Evolutionary conservation across 2,888 invertebrate species (phyloP), one percentile per base, ranked within the genome.

Genomic region (Falcaria lacertinaria): DNA sequence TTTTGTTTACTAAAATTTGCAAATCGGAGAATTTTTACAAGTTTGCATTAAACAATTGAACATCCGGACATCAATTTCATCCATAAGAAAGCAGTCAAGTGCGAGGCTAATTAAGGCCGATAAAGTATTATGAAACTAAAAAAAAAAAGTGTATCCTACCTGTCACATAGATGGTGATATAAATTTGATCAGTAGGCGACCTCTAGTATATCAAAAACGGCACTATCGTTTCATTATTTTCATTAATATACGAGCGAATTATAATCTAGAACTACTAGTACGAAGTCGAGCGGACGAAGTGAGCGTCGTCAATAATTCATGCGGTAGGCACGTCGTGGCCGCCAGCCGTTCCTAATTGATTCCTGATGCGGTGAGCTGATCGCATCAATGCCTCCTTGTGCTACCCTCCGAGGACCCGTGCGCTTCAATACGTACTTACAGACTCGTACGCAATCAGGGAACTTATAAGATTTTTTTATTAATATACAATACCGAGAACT

Each of bases 301-400:
- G 19, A 70, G 71, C 75, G 58, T 83, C 79, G 79, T 86, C 83
- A 85, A 86, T 87, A 87, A 87, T 87, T 84, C 86, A 86, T 86
- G 84, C 80, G 80, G 81, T 79, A 83, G 82, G 77, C 84, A 77
- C 83, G 79, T 76, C 78, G 83, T 80, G 74, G 82, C 77, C 77
- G 76, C 72, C 80, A 78, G 82, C 81, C 84, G 83, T 77, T 77
- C 83, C 80, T 86, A 87, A 88, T 88, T 88, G 88, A 88, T 87
- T 87, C 83, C 86, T 88, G 88, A 85, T 84, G 84, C 80, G 79
- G 80, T 74, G 81, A 80, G 79, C 77, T 73, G 80, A 76, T 76
- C 86, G 86, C 87, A 82, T 87, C 86, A 83, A 83, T 84, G 85
- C 71, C 79, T 83, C 78, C 83, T 83, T 85, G 73, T 77, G 67